Conservation (phyloP, 2,113 vertebrate genomes). For the Myiopsitta monachus region DNA sequence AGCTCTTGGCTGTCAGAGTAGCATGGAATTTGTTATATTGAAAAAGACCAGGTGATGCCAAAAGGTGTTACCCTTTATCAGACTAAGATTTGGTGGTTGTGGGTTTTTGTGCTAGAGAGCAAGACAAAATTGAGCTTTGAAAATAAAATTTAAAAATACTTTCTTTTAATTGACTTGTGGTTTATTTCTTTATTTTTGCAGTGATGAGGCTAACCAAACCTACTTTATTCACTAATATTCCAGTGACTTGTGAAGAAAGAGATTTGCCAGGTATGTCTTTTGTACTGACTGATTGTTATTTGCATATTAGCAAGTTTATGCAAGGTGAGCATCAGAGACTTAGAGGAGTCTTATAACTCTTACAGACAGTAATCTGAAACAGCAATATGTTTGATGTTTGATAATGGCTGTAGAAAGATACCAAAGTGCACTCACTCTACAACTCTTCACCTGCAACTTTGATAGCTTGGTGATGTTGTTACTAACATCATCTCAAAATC, state of each 20-base stretch:
- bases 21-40: neutral
- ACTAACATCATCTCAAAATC: neutral
- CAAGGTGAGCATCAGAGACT: neutral
- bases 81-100: neutral
- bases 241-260: constrained; percentile 94
- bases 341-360: neutral
- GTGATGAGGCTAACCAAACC: constrained; percentile 98
- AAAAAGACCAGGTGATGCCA: neutral
- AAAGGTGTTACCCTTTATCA: neutral
- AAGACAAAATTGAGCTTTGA: neutral
- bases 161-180: neutral
- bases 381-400: neutral
- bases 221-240: constrained; percentile 96
- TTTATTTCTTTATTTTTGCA: constrained; percentile 68
- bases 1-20: neutral
- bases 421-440: neutral
- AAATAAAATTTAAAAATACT: neutral
- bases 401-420: neutral
- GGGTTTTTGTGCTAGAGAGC: neutral
- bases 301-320: neutral
- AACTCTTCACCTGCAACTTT: neutral
- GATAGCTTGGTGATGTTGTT: neutral
- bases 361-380: neutral
- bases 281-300: neutral
- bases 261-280: constrained; percentile 89